Conservation (phyloP, 2,888 invertebrate species). For the Meiosimyza decipiens region DNA sequence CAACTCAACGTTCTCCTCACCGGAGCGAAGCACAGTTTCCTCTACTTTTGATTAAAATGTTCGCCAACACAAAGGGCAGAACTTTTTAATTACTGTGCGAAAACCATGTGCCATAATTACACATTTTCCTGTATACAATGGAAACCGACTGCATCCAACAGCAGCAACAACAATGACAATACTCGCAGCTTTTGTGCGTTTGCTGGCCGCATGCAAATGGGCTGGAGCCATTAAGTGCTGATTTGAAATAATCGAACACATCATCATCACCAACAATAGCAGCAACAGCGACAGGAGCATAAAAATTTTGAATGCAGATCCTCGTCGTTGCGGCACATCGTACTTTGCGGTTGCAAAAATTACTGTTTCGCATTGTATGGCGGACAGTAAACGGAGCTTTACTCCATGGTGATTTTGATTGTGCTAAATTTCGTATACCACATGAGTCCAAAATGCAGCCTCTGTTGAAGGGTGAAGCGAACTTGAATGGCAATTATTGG, state of each 20-base stretch:
- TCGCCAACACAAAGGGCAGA: constrained; percentile 27
- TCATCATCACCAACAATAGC: constrained; percentile 12
- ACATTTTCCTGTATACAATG: constrained; percentile 35
- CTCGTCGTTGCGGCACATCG: constrained; percentile 1
- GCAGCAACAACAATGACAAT: background rate
- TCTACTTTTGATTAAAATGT: constrained; percentile 28
- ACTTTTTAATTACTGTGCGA: constrained; percentile 48
- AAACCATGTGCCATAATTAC: constrained; percentile 49
- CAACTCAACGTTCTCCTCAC: too few relatives aligned
- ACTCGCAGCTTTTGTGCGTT: too few relatives aligned
- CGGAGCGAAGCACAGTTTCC: too few relatives aligned
- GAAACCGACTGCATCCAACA: background rate
- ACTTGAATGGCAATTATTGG: constrained; percentile 15
- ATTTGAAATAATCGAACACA: constrained; percentile 30
- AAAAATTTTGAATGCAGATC: background rate
- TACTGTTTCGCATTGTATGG: constrained; percentile 24
- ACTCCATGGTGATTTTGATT: constrained; percentile 19
- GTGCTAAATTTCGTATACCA: constrained; percentile 9
- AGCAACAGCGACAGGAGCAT: background rate
- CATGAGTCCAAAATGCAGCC: constrained; percentile 7
- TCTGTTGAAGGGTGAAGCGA: background rate
- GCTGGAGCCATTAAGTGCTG: constrained; percentile 27
- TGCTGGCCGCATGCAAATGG: background rate
- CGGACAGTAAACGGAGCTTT: background rate
- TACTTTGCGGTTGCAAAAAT: constrained; percentile 8